Conservation (phyloP, 2,797 vertebrate genomes). For the Arnoldichthys spilopterus region DNA sequence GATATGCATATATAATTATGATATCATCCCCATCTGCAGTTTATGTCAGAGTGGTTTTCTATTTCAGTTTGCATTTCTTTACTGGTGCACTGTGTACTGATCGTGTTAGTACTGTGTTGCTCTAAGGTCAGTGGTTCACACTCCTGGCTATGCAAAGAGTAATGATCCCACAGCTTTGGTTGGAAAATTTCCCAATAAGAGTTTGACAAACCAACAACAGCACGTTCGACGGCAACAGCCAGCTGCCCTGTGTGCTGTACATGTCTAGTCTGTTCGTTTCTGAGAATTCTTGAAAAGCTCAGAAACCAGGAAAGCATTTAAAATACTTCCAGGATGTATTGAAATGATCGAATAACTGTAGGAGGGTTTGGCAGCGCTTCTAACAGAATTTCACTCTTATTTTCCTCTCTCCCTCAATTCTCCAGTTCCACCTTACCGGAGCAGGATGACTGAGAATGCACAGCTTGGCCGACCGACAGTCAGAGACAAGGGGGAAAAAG, state of each 20-base stretch:
- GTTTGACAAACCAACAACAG: too few species aligned
- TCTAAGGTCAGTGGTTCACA: too few species aligned
- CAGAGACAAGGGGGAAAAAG: conserved; percentile 7
- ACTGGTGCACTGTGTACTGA: too few species aligned
- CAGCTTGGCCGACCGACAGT: conserved; percentile 9
- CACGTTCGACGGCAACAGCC: not conserved
- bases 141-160: too few species aligned
- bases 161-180: not conserved
- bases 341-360: conserved; percentile 22
- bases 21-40: too few species aligned
- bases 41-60: too few species aligned
- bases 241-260: not conserved
- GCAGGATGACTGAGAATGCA: conserved; percentile 67
- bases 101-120: too few species aligned
- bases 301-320: not conserved
- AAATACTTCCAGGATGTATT: conserved; percentile 1
- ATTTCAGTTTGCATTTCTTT: too few species aligned
- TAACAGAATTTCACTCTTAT: conserved; percentile 24
- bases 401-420: conserved; percentile 50
- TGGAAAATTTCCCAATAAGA: not conserved
- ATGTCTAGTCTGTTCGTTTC: not conserved
- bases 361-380: conserved; percentile 23
- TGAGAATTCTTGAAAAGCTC: not conserved
- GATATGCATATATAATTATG: too few species aligned
- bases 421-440: conserved; percentile 75